Evolutionary conservation across 1,140 invertebrate genomes (phyloP).

Genomic region (Pseudomyrmex flavicornis): DNA sequence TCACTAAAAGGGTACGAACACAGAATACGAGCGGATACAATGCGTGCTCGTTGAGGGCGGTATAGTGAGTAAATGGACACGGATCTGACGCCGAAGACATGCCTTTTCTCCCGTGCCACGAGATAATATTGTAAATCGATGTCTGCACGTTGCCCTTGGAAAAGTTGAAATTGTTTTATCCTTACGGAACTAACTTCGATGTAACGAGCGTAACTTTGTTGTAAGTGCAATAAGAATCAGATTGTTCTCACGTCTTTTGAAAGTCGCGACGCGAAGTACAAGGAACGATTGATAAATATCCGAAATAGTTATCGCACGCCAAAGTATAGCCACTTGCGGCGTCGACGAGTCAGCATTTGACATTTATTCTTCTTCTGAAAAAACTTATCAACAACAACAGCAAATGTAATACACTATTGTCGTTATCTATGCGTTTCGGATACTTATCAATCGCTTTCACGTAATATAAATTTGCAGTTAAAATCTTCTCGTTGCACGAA

Average conservation of each 20-base stretch:
- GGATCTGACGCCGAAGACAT: constrained; percentile 42
- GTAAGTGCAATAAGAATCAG: neutral
- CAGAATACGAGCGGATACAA: constrained; percentile 51
- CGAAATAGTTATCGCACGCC: too few species aligned
- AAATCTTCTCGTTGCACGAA: constrained; percentile 3
- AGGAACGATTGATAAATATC: too few species aligned
- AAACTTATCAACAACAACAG: too few species aligned
- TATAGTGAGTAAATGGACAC: constrained; percentile 48
- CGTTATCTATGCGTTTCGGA: too few species aligned
- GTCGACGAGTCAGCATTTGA: too few species aligned
- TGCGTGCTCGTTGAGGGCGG: constrained; percentile 50
- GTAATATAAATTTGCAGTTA: neutral
- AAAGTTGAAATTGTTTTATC: constrained; percentile 35
- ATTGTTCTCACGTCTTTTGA: neutral
- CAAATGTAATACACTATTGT: too few species aligned
- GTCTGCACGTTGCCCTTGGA: neutral
- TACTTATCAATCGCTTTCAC: too few species aligned
- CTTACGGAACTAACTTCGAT: neutral
- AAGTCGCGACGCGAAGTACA: too few species aligned
- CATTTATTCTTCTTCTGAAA: too few species aligned
- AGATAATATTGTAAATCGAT: constrained; percentile 12
- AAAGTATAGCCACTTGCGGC: too few species aligned
- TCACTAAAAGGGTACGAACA: constrained; percentile 61
- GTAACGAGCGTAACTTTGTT: constrained; percentile 7
- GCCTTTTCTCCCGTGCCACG: neutral